Percentiles rank a stretch among this genome's conserved stretches.
These are phyloP conservation scores for Merops nubicus DNA, from an alignment of 2,113 vertebrate genomes.

Conservation along the genomic window DNA sequence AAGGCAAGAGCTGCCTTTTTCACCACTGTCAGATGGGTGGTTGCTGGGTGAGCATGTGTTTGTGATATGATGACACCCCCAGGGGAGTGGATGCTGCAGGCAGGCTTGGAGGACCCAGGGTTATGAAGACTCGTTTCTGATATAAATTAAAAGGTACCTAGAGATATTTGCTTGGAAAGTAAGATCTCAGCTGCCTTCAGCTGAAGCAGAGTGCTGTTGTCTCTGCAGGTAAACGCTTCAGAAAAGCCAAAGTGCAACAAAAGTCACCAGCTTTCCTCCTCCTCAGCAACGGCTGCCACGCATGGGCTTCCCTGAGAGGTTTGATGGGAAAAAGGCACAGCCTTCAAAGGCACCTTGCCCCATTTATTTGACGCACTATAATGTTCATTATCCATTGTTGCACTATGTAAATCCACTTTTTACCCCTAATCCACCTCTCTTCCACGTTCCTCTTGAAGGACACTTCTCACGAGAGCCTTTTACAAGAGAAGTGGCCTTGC, in stretches of 20 bases:
- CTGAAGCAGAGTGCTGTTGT: background rate
- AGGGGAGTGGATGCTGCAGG: background rate
- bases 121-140: background rate
- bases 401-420: background rate
- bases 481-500: background rate
- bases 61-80: background rate
- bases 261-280: background rate
- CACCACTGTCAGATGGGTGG: background rate
- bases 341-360: background rate
- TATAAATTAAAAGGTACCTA: background rate
- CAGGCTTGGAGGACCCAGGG: background rate
- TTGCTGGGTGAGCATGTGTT: background rate
- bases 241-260: background rate
- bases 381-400: background rate
- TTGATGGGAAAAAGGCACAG: background rate
- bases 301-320: background rate
- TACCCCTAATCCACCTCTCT: background rate
- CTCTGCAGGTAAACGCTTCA: background rate
- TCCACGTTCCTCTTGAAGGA: background rate
- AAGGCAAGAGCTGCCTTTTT: background rate
- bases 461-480: background rate
- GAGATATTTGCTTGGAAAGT: background rate
- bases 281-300: background rate
- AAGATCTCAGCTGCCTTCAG: background rate
- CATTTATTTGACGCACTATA: rapidly evolving